phyloP scores from a whole-genome alignment of 1,140 invertebrate genomes.

The Drosophila repleta region DNA sequence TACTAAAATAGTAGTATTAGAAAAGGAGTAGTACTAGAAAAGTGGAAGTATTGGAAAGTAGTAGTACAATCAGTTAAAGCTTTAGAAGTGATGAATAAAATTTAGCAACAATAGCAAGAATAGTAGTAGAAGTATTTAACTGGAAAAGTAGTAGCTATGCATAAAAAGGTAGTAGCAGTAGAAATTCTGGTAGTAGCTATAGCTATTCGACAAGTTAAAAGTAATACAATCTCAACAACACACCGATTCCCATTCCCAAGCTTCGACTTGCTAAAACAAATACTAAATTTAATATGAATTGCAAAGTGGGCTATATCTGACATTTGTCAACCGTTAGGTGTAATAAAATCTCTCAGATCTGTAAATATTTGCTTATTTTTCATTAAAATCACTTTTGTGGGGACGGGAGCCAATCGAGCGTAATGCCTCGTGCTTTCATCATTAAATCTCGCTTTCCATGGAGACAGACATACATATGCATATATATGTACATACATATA shows the following conservation, averaged over 20 bases:
- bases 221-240: too few species aligned
- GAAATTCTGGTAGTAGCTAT: too few species aligned
- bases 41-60: too few species aligned
- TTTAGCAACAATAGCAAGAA: not conserved
- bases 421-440: constrained; percentile 8
- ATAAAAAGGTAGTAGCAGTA: too few species aligned
- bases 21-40: too few species aligned
- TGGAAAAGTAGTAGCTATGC: not conserved
- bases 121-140: too few species aligned
- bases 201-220: not conserved
- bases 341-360: not conserved
- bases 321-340: not conserved
- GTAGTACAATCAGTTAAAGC: too few species aligned
- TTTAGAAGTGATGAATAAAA: too few species aligned
- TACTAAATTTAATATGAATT: not conserved
- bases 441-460: not conserved
- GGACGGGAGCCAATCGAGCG: constrained; percentile 3
- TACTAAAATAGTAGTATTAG: too few species aligned
- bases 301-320: not conserved
- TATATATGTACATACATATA: too few species aligned
- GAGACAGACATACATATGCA: too few species aligned
- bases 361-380: constrained; percentile 7
- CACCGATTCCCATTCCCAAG: not conserved
- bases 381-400: constrained; percentile 3
- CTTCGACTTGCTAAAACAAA: not conserved